phyloP scores from a whole-genome alignment of 1,140 invertebrate genomes.

The Drosophila serrata region DNA sequence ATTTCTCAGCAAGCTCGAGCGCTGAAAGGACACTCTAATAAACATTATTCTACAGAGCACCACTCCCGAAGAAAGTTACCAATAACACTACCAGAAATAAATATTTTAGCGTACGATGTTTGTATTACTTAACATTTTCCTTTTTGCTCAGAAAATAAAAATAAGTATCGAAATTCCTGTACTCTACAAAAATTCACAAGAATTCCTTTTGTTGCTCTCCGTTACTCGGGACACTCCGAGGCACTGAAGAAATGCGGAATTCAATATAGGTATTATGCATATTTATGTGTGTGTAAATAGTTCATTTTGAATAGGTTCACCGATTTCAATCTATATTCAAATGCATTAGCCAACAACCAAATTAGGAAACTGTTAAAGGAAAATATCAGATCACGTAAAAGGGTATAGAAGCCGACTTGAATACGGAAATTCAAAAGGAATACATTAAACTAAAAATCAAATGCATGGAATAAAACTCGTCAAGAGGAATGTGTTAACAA shows the following conservation, averaged over 20 bases:
- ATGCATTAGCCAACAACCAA: conserved; percentile 39
- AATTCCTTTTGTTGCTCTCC: conserved; percentile 36
- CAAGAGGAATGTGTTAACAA: conserved; percentile 84
- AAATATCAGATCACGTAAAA: conserved; percentile 41
- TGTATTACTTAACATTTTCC: conserved; percentile 39
- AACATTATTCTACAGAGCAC: conserved; percentile 58
- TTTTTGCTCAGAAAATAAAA: conserved; percentile 39
- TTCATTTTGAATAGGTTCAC: conserved; percentile 64
- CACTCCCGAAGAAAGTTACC: conserved; percentile 40
- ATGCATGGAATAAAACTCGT: conserved; percentile 80
- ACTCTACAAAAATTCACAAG: conserved; percentile 25
- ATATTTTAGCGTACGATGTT: conserved; percentile 63
- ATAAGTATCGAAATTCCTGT: conserved; percentile 14
- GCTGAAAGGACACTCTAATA: conserved; percentile 47
- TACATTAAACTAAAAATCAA: conserved; percentile 53
- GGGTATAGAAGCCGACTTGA: conserved; percentile 30
- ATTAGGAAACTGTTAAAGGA: conserved; percentile 45
- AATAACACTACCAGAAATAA: conserved; percentile 57
- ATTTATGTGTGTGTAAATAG: conserved; percentile 76
- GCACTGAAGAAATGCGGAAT: conserved; percentile 11
- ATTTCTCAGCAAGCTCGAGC: conserved; percentile 45
- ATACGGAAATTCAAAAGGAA: conserved; percentile 35
- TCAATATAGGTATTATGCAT: conserved; percentile 43
- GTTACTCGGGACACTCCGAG: neutral
- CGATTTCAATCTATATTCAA: conserved; percentile 58